Conservation (phyloP, 1,140 invertebrate species). For the Caenorhabditis inopinata region DNA sequence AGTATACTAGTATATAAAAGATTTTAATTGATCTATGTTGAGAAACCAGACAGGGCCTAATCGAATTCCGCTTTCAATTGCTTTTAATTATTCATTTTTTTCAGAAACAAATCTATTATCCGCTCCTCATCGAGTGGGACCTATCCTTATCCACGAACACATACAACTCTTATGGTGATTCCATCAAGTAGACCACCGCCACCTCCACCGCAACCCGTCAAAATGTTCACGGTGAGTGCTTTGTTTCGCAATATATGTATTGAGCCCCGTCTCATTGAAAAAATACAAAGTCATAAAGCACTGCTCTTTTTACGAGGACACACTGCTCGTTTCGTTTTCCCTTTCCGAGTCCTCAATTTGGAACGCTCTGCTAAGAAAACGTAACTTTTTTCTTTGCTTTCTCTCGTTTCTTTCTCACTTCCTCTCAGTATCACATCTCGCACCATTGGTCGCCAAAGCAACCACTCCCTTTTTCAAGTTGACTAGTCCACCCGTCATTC, state of each 20-base stretch:
- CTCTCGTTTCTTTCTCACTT: not conserved
- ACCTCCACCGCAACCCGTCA: conserved; percentile 7
- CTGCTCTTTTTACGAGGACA: conserved; percentile 15
- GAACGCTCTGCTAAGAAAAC: conserved; percentile 10
- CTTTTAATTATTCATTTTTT: not conserved
- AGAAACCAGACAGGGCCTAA: too few species aligned
- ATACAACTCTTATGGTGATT: conserved; percentile 49
- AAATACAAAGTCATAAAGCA: conserved; percentile 20
- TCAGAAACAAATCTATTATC: conserved; percentile 39
- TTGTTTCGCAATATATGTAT: not conserved
- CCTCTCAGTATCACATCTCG: not conserved
- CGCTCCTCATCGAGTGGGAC: conserved; percentile 28
- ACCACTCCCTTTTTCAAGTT: not conserved
- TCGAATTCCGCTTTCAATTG: too few species aligned
- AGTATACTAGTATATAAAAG: too few species aligned
- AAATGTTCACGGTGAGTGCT: conserved; percentile 32
- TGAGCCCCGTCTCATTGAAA: not conserved
- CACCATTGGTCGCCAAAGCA: conserved; percentile 3
- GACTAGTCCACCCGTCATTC: not conserved
- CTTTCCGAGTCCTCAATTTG: not conserved
- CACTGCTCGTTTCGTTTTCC: conserved; percentile 24
- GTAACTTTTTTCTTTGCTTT: not conserved
- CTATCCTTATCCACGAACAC: conserved; percentile 48
- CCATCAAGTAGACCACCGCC: conserved; percentile 39
- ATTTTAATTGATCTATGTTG: too few species aligned